Percentiles rank a stretch among this genome's conserved stretches.
phyloP scores from a whole-genome alignment of 2,113 vertebrate species.

The Zosterops japonicus region DNA sequence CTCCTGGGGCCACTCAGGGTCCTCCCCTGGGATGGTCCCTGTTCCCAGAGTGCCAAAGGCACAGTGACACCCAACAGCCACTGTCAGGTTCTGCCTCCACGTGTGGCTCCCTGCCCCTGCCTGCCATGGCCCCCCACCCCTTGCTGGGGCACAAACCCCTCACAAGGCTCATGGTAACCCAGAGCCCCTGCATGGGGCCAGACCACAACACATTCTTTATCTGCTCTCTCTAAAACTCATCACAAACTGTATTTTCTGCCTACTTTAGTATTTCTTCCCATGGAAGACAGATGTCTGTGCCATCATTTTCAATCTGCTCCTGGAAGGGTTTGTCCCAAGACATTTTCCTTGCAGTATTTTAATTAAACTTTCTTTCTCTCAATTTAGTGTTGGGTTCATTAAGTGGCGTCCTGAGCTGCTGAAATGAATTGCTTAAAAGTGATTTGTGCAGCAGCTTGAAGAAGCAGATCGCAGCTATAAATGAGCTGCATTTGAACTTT shows the following conservation, averaged over 20 bases:
- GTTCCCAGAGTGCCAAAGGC: fast-evolving
- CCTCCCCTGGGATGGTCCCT: fast-evolving
- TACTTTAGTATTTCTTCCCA: not conserved
- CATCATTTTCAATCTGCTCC: not conserved
- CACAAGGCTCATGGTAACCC: fast-evolving
- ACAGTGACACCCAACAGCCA: fast-evolving
- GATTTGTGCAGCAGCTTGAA: not conserved
- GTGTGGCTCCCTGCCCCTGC: fast-evolving
- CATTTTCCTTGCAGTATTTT: slow-evolving; percentile 14
- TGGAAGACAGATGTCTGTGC: not conserved
- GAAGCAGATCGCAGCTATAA: not conserved
- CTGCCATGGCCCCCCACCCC: fast-evolving
- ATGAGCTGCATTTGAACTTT: not conserved
- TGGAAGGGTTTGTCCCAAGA: slow-evolving; percentile 1
- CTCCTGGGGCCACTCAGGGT: fast-evolving
- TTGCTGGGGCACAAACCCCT: not conserved
- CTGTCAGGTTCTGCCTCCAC: not conserved
- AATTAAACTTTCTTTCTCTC: slow-evolving; percentile 41
- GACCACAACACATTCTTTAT: not conserved
- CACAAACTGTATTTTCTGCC: not conserved
- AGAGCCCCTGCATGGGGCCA: not conserved
- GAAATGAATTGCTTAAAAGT: slow-evolving; percentile 24
- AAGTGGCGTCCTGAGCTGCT: not conserved
- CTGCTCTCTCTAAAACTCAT: not conserved
- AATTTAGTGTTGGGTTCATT: not conserved